Evolutionary conservation across 2,797 vertebrate species (phyloP), one percentile per base, ranked within the genome.

Genomic region (Peromyscus nudipes): DNA sequence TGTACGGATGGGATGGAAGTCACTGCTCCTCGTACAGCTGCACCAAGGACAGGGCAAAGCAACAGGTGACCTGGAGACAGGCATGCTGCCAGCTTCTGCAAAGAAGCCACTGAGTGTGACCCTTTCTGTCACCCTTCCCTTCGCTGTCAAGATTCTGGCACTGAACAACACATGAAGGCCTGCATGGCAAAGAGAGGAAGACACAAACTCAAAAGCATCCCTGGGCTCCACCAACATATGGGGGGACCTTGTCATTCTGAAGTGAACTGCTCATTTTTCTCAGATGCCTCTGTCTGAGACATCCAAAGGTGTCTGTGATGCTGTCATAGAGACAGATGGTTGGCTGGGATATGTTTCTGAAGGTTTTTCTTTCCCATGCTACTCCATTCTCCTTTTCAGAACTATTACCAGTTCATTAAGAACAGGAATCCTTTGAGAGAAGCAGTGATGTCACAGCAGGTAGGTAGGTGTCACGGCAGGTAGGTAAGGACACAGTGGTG

Each of bases 341-440:
- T 49, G 76, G 82, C 2, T 65, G 80, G 84, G 23, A 77, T 57
- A 6, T 29, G 81, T 64, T 92, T 94, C 46, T 55, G 60, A 96
- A 19, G 49, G 40, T 49, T 76, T 62, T 86, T 67, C 43, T 83
- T 94, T 95, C 76, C 27, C 25, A 76, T 71, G 37, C 27, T 67
- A 57, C 8, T 69, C 46, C 31, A 49, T 23, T 40, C 83, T 62
- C n/a, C 83, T 69, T 91, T 49, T 40, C 16, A 85, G 29, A 77
- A 46, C 23, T 29, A 40, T 52, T 64, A 93, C 10, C 84, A 75
- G 77, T 34, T 55, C 60, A 92, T 95, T 85, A 37, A 92, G 67
- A 90, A 88, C 23, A 95, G 71, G 43, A 91, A 91, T 92, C 17
- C 60, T 92, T 94, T 91, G 46, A 87, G 84, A 93, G n/a, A 37